Base-by-base conservation (phyloP, 1,140 invertebrate species). In the Ceratosolen fusciceps region DNA sequence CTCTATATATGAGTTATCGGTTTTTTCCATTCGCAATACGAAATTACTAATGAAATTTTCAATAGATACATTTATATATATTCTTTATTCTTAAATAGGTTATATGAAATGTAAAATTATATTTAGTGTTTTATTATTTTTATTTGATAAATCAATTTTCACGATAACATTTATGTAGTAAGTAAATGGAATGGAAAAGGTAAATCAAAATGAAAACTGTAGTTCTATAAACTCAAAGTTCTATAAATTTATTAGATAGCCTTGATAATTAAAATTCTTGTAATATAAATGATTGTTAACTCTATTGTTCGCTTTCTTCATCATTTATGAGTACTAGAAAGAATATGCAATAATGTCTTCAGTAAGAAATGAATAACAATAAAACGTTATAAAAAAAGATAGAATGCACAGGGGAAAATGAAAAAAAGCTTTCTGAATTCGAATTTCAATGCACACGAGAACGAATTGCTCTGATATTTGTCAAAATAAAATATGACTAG, bases 401-500 rank as follows among this genome's bases (percentile, higher is more conserved):
- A n/a, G 73, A 62, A 54, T 58, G 52, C 56, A 31, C 37, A 24
- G 58, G 24, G 12, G 24, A 62, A 39, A 21, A 34, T 16, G 47
- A 49, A 47, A 43, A 71, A 70, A 77, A 39, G 29, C 58, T 2
- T 16, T 19, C 0, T 12, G 31, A 47, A 2, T 12, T 9, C 29
- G 71, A 73, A 54, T 73, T 52, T 58, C 43, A 76, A 76, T n/a
- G 65, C 67, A 77, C 65, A 62, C 16, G 72, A 52, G 21, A 21
- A 29, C 47, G 31, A 68, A 24, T 16, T 58, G 37, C 67, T 34
- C 67, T 39, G 68, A 79, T 79, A 79, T 79, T 79, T 74, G 72
- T 79, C 77, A 79, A 79, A 79, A 62, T 74, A 79, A 74, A 79
- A 74, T 74, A 79, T 62, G 60, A 74, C 56, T 56, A 34, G 49